Conservation (phyloP, 2,113 vertebrate species). For the Seriola aureovittata region DNA sequence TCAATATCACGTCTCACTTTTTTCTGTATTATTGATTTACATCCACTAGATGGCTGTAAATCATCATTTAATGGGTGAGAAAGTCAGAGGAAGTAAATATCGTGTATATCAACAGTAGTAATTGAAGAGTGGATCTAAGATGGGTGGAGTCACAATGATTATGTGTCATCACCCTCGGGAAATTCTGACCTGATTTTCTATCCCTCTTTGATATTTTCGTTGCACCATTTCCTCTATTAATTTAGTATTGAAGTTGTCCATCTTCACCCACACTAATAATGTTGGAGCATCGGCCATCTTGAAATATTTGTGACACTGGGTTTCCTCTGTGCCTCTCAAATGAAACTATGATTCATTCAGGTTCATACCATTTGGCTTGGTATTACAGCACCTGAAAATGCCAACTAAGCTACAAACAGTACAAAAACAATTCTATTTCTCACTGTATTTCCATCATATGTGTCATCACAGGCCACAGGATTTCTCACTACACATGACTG, state of each 20-base stretch:
- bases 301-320: fast-evolving
- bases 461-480: slow-evolving; percentile 4
- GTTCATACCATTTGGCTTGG: not conserved
- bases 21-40: slow-evolving; percentile 35
- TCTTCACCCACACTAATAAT: not conserved
- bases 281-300: not conserved
- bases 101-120: not conserved
- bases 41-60: slow-evolving; percentile 72
- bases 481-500: slow-evolving; percentile 5
- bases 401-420: not conserved
- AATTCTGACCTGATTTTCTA: not conserved
- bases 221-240: not conserved
- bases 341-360: slow-evolving; percentile 44
- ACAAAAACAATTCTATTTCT: not conserved
- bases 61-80: slow-evolving; percentile 16
- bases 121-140: slow-evolving; percentile 2
- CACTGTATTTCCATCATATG: not conserved
- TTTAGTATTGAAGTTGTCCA: not conserved
- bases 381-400: slow-evolving; percentile 25
- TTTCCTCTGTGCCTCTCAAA: not conserved
- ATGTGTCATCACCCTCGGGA: not conserved
- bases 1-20: not conserved
- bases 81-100: not conserved
- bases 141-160: not conserved
- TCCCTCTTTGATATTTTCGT: not conserved